Percentiles rank a stretch among this genome's conserved stretches.
Conservation (phyloP, 2,888 invertebrate genomes). For the Synanthedon andrenaeformis region DNA sequence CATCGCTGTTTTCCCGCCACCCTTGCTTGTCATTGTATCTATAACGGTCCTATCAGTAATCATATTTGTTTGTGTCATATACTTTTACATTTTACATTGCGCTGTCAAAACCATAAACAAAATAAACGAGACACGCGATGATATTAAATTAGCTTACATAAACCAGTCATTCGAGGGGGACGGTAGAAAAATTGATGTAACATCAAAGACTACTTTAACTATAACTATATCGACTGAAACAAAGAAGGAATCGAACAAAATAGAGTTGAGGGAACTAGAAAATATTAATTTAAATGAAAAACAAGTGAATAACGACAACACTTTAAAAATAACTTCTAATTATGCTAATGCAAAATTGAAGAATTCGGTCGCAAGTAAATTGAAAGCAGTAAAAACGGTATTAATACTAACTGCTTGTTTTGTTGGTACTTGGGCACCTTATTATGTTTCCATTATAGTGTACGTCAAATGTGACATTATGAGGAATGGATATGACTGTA, state of each 20-base stretch:
- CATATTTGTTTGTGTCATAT: conserved; percentile 45
- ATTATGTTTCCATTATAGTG: conserved; percentile 63
- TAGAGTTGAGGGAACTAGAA: conserved; percentile 15
- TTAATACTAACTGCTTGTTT: conserved; percentile 68
- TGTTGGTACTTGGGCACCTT: conserved; percentile 71
- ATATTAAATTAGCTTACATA: conserved; percentile 17
- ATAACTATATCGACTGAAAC: conserved; percentile 22
- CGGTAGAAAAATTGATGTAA: conserved; percentile 15
- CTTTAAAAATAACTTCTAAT: conserved; percentile 16
- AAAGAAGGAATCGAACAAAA: conserved; percentile 8
- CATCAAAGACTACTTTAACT: conserved; percentile 19
- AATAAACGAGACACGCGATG: conserved; percentile 37
- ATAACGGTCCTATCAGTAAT: conserved; percentile 55
- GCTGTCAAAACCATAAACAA: conserved; percentile 65
- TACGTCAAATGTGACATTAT: conserved; percentile 59
- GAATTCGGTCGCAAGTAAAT: conserved; percentile 47
- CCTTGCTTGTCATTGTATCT: conserved; percentile 58
- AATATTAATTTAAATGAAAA: conserved; percentile 13
- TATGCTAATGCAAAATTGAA: conserved; percentile 15
- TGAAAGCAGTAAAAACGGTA: conserved; percentile 72
- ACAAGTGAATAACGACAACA: conserved; percentile 10
- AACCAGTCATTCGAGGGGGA: conserved; percentile 31
- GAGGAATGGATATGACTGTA: conserved; percentile 46
- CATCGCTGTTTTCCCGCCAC: conserved; percentile 63
- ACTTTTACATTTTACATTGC: conserved; percentile 65